Base-by-base conservation (phyloP, 2,888 invertebrate genomes). In the Baronia brevicornis region DNA sequence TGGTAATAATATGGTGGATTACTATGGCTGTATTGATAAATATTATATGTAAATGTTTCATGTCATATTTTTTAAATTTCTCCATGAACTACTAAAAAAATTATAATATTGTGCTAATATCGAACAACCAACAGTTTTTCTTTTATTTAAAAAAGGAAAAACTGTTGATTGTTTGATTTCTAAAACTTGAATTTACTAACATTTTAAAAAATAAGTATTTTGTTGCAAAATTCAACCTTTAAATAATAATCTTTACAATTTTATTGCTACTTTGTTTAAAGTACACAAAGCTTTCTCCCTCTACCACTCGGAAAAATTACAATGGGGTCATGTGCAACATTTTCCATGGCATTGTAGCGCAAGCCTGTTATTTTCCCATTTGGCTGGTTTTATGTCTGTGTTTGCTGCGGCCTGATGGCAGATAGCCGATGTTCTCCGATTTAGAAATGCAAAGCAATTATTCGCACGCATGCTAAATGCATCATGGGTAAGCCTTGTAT, bases 361-460 rank as follows among this genome's bases (percentile, higher is more conserved):
- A 74, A 74, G 67, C 71, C 79, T 78, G 80, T 78, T 79, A 80
- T 80, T 84, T 82, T 80, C 82, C 69, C 82, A 80, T 80, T 79
- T 75, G 72, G 79, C 63, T 61, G 70, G 65, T 75, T 82, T 79
- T 80, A 82, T 78, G 35, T 35, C 30, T 35, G 22, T 14, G 63
- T 62, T 67, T 56, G 55, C 68, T 48, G 51, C 43, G 48, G 54
- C 57, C 60, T 71, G 80, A 82, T 80, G 72, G 56, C 56, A 64
- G 79, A 82, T 80, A 80, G 65, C 58, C 28, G 13, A 60, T 69
- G 63, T 57, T 64, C 63, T 65, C 65, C 60, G 70, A 68, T 60
- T 79, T 78, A 79, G 77, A 82, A 79, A 74, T 57, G 63, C 70
- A 74, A 73, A 69, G 70, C 51, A 73, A 82, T 82, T 82, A 82